Evolutionary conservation across 92 coral and sea anemone species (phyloP).

Genomic region (Epizoanthus illoricatus): DNA sequence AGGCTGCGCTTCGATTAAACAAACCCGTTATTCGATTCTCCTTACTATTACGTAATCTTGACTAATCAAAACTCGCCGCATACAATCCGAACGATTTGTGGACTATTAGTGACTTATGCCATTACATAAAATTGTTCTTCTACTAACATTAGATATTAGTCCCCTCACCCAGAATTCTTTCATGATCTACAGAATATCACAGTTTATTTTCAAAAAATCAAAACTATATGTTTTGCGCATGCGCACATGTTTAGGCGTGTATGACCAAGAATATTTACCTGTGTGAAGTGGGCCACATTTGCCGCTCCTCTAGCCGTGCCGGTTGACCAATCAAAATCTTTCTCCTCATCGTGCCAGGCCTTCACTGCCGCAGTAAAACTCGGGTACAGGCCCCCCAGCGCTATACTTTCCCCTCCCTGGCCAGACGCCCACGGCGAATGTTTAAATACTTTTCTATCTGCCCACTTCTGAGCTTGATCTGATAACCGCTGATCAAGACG

Average conservation of each 20-base stretch:
- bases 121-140: no score
- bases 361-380: constrained; percentile 87
- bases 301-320: constrained; percentile 49
- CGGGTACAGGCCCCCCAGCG: constrained; percentile 81
- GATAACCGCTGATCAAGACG: constrained; percentile 69
- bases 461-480: constrained; percentile 85
- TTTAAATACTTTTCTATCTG: constrained; percentile 68
- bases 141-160: no score
- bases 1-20: no score
- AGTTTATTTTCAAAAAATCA: neutral
- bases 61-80: no score
- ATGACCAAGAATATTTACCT: constrained; percentile 46
- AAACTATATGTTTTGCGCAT: neutral
- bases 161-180: no score
- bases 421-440: constrained; percentile 90
- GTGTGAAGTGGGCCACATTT: constrained; percentile 74
- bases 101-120: no score
- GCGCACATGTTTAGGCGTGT: neutral
- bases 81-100: no score
- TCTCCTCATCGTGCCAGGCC: constrained; percentile 95
- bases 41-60: no score
- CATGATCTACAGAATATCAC: neutral
- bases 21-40: no score
- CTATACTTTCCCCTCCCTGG: constrained; percentile 83
- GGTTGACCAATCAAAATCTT: constrained; percentile 77